Conservation (phyloP, 2,888 invertebrate genomes). For the Cryptocephalus moraei region DNA sequence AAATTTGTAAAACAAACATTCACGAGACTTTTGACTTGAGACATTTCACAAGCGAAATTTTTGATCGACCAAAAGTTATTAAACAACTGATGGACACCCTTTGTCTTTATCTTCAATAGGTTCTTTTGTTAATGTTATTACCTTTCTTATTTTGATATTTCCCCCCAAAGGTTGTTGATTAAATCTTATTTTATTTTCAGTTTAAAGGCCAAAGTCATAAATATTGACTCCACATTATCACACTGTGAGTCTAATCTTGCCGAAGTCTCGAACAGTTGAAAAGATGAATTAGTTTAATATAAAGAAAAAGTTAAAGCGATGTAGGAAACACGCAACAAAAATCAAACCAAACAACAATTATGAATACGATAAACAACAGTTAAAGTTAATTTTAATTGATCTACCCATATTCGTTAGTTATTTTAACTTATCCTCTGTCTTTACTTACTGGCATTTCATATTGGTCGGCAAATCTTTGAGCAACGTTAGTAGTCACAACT, state of each 20-base stretch:
- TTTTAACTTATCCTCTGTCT: background rate
- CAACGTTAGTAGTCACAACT: slow-evolving; percentile 57
- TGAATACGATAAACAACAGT: background rate
- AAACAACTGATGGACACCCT: too few relatives aligned
- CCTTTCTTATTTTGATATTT: too few relatives aligned
- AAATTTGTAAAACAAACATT: too few relatives aligned
- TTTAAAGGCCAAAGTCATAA: slow-evolving; percentile 73
- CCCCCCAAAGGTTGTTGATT: too few relatives aligned
- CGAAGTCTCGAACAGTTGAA: slow-evolving; percentile 68
- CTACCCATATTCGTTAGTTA: background rate
- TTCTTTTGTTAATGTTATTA: too few relatives aligned
- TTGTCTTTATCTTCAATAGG: too few relatives aligned
- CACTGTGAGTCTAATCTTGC: slow-evolving; percentile 63
- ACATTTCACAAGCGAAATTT: too few relatives aligned
- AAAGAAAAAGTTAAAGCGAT: background rate
- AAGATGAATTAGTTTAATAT: slow-evolving; percentile 11
- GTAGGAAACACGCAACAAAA: background rate
- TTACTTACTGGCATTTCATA: slow-evolving; percentile 57
- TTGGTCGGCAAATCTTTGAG: slow-evolving; percentile 62
- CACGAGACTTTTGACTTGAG: too few relatives aligned
- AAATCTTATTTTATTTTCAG: slow-evolving; percentile 46
- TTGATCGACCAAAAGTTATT: too few relatives aligned
- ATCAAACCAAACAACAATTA: background rate
- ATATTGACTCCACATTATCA: slow-evolving; percentile 71
- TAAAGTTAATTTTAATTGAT: background rate